Conservation (phyloP, 2,797 vertebrate species). For the Enteromius argenteus region DNA sequence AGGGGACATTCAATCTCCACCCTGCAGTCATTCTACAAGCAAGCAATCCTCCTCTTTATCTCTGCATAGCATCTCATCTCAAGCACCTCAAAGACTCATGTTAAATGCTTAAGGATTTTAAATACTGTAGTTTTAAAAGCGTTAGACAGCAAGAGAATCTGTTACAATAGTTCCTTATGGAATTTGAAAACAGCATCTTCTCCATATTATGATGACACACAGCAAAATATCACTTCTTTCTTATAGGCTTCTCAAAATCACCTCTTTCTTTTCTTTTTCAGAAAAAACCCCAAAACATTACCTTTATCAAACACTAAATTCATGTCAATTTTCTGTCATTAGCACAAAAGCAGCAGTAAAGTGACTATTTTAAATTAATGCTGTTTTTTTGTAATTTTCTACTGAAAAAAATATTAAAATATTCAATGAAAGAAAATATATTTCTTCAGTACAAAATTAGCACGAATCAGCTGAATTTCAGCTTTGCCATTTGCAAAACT, state of each 20-base stretch:
- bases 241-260: not conserved
- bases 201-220: not conserved
- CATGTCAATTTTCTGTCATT: not conserved
- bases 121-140: not conserved
- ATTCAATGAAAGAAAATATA: not conserved
- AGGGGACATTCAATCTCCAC: constrained; percentile 19
- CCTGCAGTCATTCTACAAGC: constrained; percentile 13
- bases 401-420: no score
- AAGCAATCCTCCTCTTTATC: constrained; percentile 6
- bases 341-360: not conserved
- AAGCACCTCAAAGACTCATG: not conserved
- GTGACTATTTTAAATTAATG: not conserved
- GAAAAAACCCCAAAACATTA: not conserved
- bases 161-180: not conserved
- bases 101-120: not conserved
- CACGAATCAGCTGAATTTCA: not conserved
- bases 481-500: not conserved
- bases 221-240: not conserved
- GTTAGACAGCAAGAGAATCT: not conserved
- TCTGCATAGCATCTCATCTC: not conserved
- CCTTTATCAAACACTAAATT: not conserved
- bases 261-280: not conserved
- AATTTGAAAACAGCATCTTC: not conserved
- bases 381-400: not conserved
- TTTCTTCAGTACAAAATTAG: not conserved